phyloP scores from a whole-genome alignment of 2,797 vertebrate species.

The Chiloscyllium punctatum region DNA sequence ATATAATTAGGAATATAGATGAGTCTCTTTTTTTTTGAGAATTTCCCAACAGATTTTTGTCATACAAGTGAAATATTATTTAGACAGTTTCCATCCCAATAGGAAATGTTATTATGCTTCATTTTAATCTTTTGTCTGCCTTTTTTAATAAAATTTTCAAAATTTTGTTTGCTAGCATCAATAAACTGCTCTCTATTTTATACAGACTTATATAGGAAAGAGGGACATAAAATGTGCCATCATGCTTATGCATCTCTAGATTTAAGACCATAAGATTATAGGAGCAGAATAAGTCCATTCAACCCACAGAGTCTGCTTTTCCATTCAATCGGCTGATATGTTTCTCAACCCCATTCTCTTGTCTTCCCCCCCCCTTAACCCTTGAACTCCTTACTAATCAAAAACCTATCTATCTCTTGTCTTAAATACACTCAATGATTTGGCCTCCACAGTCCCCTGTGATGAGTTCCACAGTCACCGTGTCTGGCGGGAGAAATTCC shows the following conservation, averaged over 20 bases:
- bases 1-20: not conserved
- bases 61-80: not conserved
- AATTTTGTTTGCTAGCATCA: not conserved
- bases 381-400: no score
- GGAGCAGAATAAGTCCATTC: no score
- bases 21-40: not conserved
- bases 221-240: not conserved
- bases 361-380: no score
- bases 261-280: not conserved
- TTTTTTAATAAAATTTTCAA: not conserved
- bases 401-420: no score
- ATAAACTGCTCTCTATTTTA: not conserved
- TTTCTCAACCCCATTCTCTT: no score
- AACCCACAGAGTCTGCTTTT: no score
- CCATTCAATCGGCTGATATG: no score
- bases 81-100: not conserved
- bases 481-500: no score
- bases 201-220: not conserved
- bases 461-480: no score
- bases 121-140: not conserved
- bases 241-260: not conserved
- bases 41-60: not conserved
- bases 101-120: conserved; percentile 2
- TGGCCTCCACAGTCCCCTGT: no score
- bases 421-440: no score